phyloP scores from a whole-genome alignment of 2,113 vertebrate genomes.

The Phoxinus phoxinus region DNA sequence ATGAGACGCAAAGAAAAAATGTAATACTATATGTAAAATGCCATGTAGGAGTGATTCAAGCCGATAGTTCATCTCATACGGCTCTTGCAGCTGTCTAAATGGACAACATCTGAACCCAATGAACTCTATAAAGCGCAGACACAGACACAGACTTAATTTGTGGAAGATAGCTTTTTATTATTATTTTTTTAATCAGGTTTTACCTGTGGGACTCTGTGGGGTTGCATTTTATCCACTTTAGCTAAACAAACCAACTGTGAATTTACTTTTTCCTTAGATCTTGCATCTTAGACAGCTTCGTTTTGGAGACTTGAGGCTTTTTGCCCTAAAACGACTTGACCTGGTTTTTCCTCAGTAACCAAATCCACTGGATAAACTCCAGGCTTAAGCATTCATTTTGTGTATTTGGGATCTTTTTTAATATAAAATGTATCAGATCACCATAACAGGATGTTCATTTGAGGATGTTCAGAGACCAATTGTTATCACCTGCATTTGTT shows the following conservation, averaged over 20 bases:
- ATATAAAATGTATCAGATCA: background rate
- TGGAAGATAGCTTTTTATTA: conserved; percentile 41
- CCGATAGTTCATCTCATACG: conserved; percentile 58
- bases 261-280: conserved; percentile 10
- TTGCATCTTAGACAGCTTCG: conserved; percentile 24
- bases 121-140: conserved; percentile 54
- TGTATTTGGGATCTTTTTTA: background rate
- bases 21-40: conserved; percentile 44
- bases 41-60: conserved; percentile 58
- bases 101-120: conserved; percentile 60
- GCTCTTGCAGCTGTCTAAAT: conserved; percentile 70
- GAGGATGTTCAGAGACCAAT: background rate
- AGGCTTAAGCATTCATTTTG: background rate
- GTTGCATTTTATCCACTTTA: conserved; percentile 22
- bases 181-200: conserved; percentile 42
- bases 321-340: conserved; percentile 13
- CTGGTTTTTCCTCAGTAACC: background rate
- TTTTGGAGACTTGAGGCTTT: conserved; percentile 9
- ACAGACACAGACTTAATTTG: conserved; percentile 53
- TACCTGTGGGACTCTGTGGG: conserved; percentile 3
- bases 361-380: conserved; percentile 1
- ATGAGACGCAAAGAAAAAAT: background rate
- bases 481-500: conserved; percentile 17
- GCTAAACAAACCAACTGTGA: conserved; percentile 21
- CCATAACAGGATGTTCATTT: conserved; percentile 7